Percentiles rank a stretch among this genome's conserved stretches.
Conservation (phyloP, 2,113 vertebrate genomes). For the Rhineura floridana region DNA sequence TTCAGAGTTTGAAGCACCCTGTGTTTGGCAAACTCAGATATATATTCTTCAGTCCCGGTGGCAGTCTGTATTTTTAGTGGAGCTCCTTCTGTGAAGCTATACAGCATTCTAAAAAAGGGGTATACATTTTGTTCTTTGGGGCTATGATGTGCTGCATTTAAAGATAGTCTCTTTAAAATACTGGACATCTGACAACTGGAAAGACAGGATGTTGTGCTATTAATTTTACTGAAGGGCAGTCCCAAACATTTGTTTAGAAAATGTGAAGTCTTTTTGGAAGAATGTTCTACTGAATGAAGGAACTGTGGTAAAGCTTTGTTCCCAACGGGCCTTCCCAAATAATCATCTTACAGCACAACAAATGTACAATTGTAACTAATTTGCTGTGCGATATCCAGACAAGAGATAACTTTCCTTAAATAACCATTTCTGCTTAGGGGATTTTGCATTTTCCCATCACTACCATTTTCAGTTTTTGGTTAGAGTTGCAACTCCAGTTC, state of each 20-base stretch:
- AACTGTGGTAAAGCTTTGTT: slow-evolving; percentile 30
- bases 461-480: background rate
- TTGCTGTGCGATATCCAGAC: background rate
- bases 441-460: background rate
- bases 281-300: background rate
- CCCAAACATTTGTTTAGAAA: slow-evolving; percentile 31
- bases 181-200: background rate
- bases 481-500: background rate
- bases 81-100: background rate
- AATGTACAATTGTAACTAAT: background rate
- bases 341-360: background rate
- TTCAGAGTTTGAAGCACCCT: too few species aligned
- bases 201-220: background rate
- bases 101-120: background rate
- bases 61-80: background rate
- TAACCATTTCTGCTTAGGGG: background rate
- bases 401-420: background rate
- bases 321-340: background rate
- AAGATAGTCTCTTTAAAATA: background rate
- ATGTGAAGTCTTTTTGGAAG: background rate
- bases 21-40: too few species aligned
- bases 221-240: slow-evolving; percentile 31
- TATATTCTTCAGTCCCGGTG: background rate
- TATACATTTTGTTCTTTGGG: background rate
- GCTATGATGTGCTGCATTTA: background rate